Conservation (phyloP, 2,113 vertebrate species). For the Arvicanthis niloticus region DNA sequence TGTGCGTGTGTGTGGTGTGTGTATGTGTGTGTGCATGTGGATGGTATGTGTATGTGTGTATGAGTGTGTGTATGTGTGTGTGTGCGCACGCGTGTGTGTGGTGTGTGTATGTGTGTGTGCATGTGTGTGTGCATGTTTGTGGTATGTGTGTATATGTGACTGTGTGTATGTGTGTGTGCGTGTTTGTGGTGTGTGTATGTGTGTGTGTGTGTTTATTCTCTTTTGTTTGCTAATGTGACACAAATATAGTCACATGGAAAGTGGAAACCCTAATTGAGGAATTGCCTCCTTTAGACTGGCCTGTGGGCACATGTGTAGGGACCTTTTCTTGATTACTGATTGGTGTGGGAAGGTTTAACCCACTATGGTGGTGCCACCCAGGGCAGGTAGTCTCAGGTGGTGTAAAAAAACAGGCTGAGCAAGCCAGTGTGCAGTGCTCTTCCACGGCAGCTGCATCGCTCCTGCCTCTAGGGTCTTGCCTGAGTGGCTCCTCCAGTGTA, state of each 20-base stretch:
- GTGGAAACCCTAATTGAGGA: neutral
- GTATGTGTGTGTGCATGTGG: no score
- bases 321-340: neutral
- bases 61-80: neutral
- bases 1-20: no score
- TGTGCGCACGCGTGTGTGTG: no score
- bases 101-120: no score
- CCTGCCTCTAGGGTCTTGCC: neutral
- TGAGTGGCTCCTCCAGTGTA: neutral
- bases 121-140: no score
- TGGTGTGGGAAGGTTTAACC: neutral
- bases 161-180: no score
- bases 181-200: neutral
- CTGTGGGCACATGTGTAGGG: neutral
- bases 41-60: neutral
- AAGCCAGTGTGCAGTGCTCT: neutral
- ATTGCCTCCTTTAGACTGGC: neutral
- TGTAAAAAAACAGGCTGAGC: neutral
- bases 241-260: neutral
- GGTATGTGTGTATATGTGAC: no score
- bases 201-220: neutral
- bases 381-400: neutral
- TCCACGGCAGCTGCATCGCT: neutral
- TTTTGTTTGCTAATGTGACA: neutral
- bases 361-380: neutral